Evolutionary conservation across 1,140 invertebrate genomes (phyloP), one percentile per base, ranked within the genome.

Genomic region (Cyphomyrmex costatus): DNA sequence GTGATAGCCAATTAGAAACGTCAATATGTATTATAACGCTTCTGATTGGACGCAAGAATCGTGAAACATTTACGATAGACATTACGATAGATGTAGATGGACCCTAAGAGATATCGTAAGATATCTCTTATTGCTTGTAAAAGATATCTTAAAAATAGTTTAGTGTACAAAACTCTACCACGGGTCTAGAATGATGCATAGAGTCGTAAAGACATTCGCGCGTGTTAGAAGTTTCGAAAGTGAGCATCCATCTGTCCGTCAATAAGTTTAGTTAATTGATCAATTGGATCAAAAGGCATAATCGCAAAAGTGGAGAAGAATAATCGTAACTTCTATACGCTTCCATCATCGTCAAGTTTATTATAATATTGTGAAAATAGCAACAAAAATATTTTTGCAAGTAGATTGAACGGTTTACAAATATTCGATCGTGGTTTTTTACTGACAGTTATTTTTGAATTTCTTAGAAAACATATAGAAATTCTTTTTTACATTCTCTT

Each of bases 281-380:
- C 42, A 51, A 63, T 56, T 46, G 60, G 14, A 68, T 68, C 65
- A 46, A 65, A 60, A 42, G 24, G 2, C n/a, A 73, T 83, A 83
- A 83, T 83, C 70, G 68, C 36, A 42, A 33, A 74, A 83, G 74
- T 83, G 68, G 79, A 74, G 27, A 61, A 49, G 36, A 42, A 60
- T 21, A 8, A 73, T 80, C 33, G 21, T 73, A 73, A 83, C 68
- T 83, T 83, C 2, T 21, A 12, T 21, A 27, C 33, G 36, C 6
- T 60, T 83, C 24, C 36, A 74, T 83, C 68, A 82, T 46, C 36
- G 5, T 73, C 51, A 71, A 19, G 12, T 42, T 71, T 10, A 27
- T 73, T n/a, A 33, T 21, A 19, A 71, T 82, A 71, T 58, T 56
- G 12, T 1, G 2, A 4, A 42, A 56, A 3, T 36, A 70, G 3